These are phyloP conservation scores for Phalloptychus januarius DNA, from an alignment of 2,797 vertebrate genomes.

Conservation along the genomic window DNA sequence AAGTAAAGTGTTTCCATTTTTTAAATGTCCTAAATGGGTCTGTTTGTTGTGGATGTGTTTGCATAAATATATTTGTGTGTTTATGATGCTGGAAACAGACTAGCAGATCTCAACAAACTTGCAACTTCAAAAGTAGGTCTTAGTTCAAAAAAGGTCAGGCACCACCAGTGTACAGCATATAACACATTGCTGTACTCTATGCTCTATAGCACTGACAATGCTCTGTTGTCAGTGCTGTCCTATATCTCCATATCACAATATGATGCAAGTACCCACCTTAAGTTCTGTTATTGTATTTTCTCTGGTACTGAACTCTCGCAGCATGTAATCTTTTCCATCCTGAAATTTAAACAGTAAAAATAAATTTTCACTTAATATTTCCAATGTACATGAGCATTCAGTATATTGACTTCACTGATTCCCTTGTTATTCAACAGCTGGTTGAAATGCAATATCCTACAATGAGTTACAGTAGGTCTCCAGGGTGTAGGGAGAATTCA, in stretches of 20 bases:
- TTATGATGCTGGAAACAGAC: neutral
- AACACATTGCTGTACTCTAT: too few relatives aligned
- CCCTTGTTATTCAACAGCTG: neutral
- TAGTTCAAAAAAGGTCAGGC: neutral
- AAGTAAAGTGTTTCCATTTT: neutral
- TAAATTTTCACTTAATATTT: neutral
- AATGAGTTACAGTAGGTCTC: neutral
- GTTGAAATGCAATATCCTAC: neutral
- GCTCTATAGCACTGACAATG: too few relatives aligned
- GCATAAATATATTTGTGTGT: neutral
- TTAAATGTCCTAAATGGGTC: neutral
- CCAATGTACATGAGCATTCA: neutral
- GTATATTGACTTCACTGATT: neutral
- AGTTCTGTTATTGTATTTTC: slow-evolving; percentile 92
- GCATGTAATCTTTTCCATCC: slow-evolving; percentile 90
- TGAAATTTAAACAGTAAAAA: slow-evolving; percentile 57
- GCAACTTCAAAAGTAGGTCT: slow-evolving; percentile 2
- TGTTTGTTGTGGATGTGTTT: neutral
- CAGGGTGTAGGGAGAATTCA: neutral
- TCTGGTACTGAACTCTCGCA: slow-evolving; percentile 93
- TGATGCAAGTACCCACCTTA: slow-evolving; percentile 78
- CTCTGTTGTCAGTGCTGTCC: neutral
- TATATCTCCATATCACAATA: neutral
- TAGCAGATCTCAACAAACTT: neutral
- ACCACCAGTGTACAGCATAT: neutral